Base-by-base conservation (phyloP, 53 echinoderm and acorn worm genomes). In the Echinarachnius parma region DNA sequence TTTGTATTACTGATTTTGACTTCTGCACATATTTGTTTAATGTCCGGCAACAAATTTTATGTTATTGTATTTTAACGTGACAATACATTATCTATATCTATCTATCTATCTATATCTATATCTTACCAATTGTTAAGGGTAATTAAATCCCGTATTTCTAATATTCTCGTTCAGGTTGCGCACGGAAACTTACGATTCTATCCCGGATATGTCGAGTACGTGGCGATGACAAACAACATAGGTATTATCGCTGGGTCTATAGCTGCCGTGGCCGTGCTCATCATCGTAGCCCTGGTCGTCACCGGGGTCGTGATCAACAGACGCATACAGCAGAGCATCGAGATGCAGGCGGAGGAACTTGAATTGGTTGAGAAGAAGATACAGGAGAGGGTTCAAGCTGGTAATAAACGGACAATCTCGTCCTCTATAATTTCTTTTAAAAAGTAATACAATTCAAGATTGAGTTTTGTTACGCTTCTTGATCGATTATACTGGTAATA, bases 171-270 rank as follows among this genome's bases (percentile, higher is more conserved):
- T n/a, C 24, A 62, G 39, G 46, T 52, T 28, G 4, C 34, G 5
- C 66, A 48, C 31, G 53, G 65, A 31, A 65, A 78, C 66, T 36
- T 78, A 18, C 10, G 5, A 9, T 81, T 81, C 32, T 21, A 50
- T 2, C 31, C 64, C 20, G 81, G 81, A 9, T 81, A 81, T 30
- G 34, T 81, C 0, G 14, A 49, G 28, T 81, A 81, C 42, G 32
- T 56, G 1, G 23, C 71, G 1, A 33, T 46, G 33, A 46, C 53
- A 4, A 13, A 29, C n/a, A 39, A 24, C 5, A 39, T 19, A 28
- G 60, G 60, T 21, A 26, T 29, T 36, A 75, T 75, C 42, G 46
- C 35, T 14, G 65, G 59, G 19, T 27, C 13, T 42, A 23, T 23
- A 9, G 1, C 10, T 44, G 64, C 26, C 3, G 22, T 10, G 9